Evolutionary conservation across 2,797 vertebrate genomes (phyloP), one percentile per base, ranked within the genome.

Genomic region (Anas acuta): DNA sequence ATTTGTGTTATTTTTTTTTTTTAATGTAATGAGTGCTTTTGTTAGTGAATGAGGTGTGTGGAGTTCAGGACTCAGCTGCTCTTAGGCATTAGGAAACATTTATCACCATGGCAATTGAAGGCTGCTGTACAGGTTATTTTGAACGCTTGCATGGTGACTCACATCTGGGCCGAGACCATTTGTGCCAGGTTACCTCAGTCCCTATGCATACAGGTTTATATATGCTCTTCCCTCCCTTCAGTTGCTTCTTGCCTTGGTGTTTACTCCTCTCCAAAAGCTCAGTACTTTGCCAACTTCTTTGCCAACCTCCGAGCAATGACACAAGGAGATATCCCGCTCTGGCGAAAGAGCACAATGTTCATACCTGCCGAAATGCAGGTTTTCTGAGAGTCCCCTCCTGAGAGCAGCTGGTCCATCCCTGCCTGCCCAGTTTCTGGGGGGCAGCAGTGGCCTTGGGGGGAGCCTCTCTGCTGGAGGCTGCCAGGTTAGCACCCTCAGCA

Each of bases 51-150:
- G 80, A 95, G 78, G 79, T 91, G 62, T 37, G 6, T 73, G 39
- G 53, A 53, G 88, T 74, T 91, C 75, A 71, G 77, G 64, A 80
- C 77, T 95, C 47, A 25, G 60, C 90, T 85, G 81, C 69, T 96
- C 78, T 89, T 84, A 85, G 88, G 70, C 75, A 77, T 94, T 96
- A 85, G 78, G 95, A 77, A 93, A 72, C 94, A 73, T 94, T 93
- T 92, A 83, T 95, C 94, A 90, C 95, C 92, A 92, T 94, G 91
- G 88, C 95, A 89, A 92, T 90, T 90, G 93, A 77, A 74, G 65
- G 75, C 81, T 96, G 78, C 84, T 60, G 51, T 96, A 81, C 69
- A 90, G 81, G 88, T 92, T 96, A 58, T 91, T 95, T 93, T 92
- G 81, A 92, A 94, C 53, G 39, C 54, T 92, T 77, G 74, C 77